Conservation (phyloP, 2,113 vertebrate genomes). For the Polypterus bichir region DNA sequence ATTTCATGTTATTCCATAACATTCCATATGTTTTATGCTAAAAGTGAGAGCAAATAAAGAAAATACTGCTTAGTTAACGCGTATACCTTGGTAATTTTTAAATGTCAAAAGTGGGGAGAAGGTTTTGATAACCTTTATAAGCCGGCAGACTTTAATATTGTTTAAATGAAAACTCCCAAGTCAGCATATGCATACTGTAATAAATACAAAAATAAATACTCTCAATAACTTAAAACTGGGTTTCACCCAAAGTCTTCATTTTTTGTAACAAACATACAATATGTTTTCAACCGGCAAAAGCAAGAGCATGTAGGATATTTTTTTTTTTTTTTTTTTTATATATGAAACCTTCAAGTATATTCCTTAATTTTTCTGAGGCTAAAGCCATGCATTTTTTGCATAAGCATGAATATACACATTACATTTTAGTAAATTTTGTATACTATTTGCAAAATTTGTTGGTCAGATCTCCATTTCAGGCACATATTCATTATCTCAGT, state of each 20-base stretch:
- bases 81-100: too few species aligned
- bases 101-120: too few species aligned
- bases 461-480: not conserved
- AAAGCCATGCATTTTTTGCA: slow-evolving; percentile 25
- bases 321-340: not conserved
- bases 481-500: not conserved
- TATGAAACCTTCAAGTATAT: too few species aligned
- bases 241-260: slow-evolving; percentile 38
- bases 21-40: too few species aligned
- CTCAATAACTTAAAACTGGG: slow-evolving; percentile 22
- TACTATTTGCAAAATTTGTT: not conserved
- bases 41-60: too few species aligned
- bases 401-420: slow-evolving; percentile 14
- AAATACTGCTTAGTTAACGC: too few species aligned
- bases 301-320: slow-evolving; percentile 15
- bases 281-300: slow-evolving; percentile 48
- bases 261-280: slow-evolving; percentile 35
- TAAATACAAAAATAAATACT: slow-evolving; percentile 56
- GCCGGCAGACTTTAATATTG: too few species aligned
- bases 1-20: too few species aligned
- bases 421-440: too few species aligned
- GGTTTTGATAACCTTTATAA: too few species aligned
- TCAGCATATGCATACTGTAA: slow-evolving; percentile 26
- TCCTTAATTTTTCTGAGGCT: not conserved
- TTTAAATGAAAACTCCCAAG: too few species aligned